Evolutionary conservation across 2,888 invertebrate species (phyloP).

Genomic region (Rutpela maculata): DNA sequence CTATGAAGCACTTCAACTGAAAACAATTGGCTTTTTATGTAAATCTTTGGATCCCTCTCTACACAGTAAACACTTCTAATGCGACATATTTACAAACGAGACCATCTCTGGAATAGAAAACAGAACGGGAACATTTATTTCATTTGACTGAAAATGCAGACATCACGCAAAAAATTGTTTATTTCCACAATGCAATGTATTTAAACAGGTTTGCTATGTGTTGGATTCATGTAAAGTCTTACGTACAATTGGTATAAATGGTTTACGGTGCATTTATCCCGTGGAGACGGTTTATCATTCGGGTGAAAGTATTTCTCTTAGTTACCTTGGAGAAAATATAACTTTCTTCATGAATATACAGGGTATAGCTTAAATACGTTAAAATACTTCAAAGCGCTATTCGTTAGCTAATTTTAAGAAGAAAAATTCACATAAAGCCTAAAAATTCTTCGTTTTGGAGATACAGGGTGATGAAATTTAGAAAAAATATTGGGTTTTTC

Average conservation of each 20-base stretch:
- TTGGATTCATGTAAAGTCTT: neutral
- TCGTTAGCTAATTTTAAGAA: too few relatives aligned
- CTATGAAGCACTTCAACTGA: constrained; percentile 57
- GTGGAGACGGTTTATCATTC: neutral
- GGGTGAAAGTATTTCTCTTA: neutral
- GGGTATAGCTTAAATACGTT: too few relatives aligned
- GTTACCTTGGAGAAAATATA: neutral
- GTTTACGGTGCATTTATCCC: neutral
- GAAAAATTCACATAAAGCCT: too few relatives aligned
- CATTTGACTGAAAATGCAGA: constrained; percentile 18
- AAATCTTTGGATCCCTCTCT: constrained; percentile 53
- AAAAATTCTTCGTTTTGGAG: too few relatives aligned
- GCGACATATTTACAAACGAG: constrained; percentile 32
- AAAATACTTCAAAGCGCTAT: too few relatives aligned
- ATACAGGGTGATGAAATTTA: too few relatives aligned
- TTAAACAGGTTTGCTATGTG: neutral
- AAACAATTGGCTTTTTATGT: constrained; percentile 62
- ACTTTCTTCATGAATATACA: too few relatives aligned
- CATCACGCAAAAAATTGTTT: neutral
- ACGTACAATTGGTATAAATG: neutral
- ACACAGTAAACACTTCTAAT: constrained; percentile 37
- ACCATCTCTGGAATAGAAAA: constrained; percentile 7
- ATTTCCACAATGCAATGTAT: neutral
- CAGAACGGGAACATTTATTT: constrained; percentile 7
- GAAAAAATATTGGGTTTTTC: too few relatives aligned